Base-by-base conservation (phyloP, 2,888 invertebrate species). In the Lasioglossum leucozonium region DNA sequence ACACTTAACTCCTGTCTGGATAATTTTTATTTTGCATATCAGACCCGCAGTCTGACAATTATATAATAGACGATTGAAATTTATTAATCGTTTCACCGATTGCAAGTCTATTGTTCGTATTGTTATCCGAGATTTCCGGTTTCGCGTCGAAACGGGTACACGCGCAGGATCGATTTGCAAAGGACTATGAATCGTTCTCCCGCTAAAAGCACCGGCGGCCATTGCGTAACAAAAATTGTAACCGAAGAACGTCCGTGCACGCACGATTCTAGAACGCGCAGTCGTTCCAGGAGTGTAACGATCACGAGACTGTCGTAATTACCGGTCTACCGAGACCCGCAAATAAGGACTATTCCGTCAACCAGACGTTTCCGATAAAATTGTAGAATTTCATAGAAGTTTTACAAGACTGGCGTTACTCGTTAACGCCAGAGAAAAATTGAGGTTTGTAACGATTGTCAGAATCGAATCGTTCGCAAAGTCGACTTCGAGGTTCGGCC, bases 151-250 rank as follows among this genome's bases (percentile, higher is more conserved):
- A 76, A 37, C 67, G 65, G 30, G 3, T 44, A 44, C 42, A 30
- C 13, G 62, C 44, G 44, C 65, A 76, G 76, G 67, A 67, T 47
- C 62, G 42, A 22, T 67, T 22, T 37, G 42, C 42, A 16, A 81
- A 73, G 58, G 47, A 71, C 42, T 26, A 10, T 18, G 42, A 72
- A 72, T 72, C 67, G 44, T 30, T 34, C 22, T 51, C n/a, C n/a
- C 34, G 55, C 42, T 71, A 73, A 82, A 74, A 75, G 16, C 74
- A 65, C 69, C 84, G 47, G 51, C 22, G 37, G 71, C 18, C 1
- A 42, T 84, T 84, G 62, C 84, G 72, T 55, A 84, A 84, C 51
- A 42, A 83, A 55, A 75, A 75, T 74, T 40, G 42, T 74, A 74
- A 84, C 42, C 69, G 74, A 51, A 72, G 34, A 77, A 74, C 62